Conservation (phyloP, 2,888 invertebrate species). For the Cepaea hortensis region DNA sequence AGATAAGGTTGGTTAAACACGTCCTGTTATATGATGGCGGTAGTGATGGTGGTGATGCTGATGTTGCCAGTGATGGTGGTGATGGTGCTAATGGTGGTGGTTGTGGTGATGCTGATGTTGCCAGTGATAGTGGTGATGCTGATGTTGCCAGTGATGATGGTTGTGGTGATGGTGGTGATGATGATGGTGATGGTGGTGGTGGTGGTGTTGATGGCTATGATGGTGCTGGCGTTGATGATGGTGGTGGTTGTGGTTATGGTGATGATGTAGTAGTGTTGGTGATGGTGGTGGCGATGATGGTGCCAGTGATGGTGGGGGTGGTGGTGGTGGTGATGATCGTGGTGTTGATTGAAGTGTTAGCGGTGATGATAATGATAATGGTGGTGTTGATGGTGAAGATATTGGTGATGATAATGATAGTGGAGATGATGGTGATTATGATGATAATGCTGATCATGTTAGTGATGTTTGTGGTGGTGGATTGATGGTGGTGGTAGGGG, state of each 20-base stretch:
- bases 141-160: not conserved
- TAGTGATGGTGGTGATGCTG: too few species aligned
- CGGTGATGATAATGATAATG: not conserved
- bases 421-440: not conserved
- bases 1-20: too few species aligned
- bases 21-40: too few species aligned
- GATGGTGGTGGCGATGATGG: not conserved
- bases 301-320: not conserved
- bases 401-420: not conserved
- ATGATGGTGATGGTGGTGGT: too few species aligned
- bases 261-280: not conserved
- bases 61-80: not conserved
- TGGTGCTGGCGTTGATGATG: too few species aligned
- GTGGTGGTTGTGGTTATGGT: too few species aligned
- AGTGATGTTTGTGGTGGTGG: not conserved
- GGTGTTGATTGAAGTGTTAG: too few species aligned
- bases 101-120: too few species aligned
- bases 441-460: not conserved
- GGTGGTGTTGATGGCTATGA: too few species aligned
- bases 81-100: not conserved
- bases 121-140: too few species aligned
- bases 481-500: too few species aligned
- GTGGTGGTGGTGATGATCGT: not conserved
- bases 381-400: not conserved
- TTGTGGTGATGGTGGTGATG: not conserved